phyloP scores from a whole-genome alignment of 2,888 invertebrate species.

The Rosalia funebris region DNA sequence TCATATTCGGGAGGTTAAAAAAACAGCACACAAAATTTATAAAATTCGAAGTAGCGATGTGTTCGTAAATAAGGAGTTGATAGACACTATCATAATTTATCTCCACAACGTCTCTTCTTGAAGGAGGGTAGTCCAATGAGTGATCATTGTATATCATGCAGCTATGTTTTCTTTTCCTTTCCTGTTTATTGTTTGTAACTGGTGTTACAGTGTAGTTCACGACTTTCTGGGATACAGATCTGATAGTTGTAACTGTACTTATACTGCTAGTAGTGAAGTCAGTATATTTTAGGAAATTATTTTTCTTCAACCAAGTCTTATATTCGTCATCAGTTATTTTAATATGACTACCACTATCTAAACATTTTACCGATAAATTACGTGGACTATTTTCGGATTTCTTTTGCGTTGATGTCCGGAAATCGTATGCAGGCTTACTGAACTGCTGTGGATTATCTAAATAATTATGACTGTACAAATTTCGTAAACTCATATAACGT shows the following conservation, averaged over 20 bases:
- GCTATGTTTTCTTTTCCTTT: neutral
- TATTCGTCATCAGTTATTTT: constrained; percentile 35
- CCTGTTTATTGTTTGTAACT: neutral
- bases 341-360: constrained; percentile 27
- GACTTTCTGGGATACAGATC: constrained; percentile 19
- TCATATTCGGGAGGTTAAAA: constrained; percentile 6
- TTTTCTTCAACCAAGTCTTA: constrained; percentile 35
- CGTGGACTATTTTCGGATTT: neutral
- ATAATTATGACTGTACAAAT: constrained; percentile 23
- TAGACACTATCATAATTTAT: constrained; percentile 5
- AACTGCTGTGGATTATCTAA: constrained; percentile 14
- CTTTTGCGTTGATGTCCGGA: neutral
- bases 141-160: neutral
- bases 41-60: constrained; percentile 32
- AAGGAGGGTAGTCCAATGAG: neutral
- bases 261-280: constrained; percentile 13
- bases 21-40: constrained; percentile 28
- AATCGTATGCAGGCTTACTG: neutral
- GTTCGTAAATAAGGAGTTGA: constrained; percentile 35
- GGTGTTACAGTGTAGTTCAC: neutral
- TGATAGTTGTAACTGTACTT: constrained; percentile 24
- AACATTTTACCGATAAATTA: neutral
- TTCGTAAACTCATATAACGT: constrained; percentile 25
- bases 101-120: neutral
- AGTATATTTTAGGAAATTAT: constrained; percentile 33